Evolutionary conservation across 2,797 vertebrate species (phyloP).

Genomic region (Melanotaenia pygmaea): DNA sequence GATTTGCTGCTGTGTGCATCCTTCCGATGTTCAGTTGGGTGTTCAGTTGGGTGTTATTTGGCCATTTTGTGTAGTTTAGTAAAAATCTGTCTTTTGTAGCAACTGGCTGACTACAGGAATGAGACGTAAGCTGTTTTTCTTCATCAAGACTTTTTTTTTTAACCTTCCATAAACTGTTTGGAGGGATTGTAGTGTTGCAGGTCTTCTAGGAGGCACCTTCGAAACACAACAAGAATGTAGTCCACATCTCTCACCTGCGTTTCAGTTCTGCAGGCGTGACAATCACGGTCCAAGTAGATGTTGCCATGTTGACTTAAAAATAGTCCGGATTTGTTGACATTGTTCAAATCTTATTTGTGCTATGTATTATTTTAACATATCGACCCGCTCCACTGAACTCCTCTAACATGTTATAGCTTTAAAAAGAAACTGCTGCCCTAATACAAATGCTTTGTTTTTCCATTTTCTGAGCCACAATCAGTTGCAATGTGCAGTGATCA

Average conservation of each 20-base stretch:
- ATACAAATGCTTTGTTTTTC: slow-evolving; percentile 49
- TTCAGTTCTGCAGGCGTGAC: slow-evolving; percentile 65
- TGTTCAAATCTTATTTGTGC: slow-evolving; percentile 40
- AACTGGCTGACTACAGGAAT: slow-evolving; percentile 49
- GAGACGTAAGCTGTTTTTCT: slow-evolving; percentile 52
- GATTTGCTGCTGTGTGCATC: slow-evolving; percentile 78
- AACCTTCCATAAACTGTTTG: slow-evolving; percentile 80
- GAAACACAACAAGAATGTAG: slow-evolving; percentile 72
- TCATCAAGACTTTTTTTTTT: slow-evolving; percentile 64
- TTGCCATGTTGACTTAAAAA: slow-evolving; percentile 40
- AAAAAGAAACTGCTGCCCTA: slow-evolving; percentile 52
- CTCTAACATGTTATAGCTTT: slow-evolving; percentile 69
- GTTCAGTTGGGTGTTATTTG: slow-evolving; percentile 50
- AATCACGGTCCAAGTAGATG: slow-evolving; percentile 67
- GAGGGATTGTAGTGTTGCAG: slow-evolving; percentile 83
- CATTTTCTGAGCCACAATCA: slow-evolving; percentile 61
- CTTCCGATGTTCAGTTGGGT: slow-evolving; percentile 50
- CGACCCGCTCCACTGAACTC: slow-evolving; percentile 37
- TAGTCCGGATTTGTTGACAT: slow-evolving; percentile 36
- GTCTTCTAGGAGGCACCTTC: slow-evolving; percentile 53
- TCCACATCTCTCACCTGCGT: slow-evolving; percentile 55
- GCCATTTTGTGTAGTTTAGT: slow-evolving; percentile 73
- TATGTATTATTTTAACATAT: slow-evolving; percentile 48
- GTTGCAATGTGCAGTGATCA: slow-evolving; percentile 54
- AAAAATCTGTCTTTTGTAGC: slow-evolving; percentile 69